A percentile compares a stretch with the other conserved stretches of the same genome.
phyloP scores from a whole-genome alignment of 2,113 vertebrate species.

The Mobula hypostoma region DNA sequence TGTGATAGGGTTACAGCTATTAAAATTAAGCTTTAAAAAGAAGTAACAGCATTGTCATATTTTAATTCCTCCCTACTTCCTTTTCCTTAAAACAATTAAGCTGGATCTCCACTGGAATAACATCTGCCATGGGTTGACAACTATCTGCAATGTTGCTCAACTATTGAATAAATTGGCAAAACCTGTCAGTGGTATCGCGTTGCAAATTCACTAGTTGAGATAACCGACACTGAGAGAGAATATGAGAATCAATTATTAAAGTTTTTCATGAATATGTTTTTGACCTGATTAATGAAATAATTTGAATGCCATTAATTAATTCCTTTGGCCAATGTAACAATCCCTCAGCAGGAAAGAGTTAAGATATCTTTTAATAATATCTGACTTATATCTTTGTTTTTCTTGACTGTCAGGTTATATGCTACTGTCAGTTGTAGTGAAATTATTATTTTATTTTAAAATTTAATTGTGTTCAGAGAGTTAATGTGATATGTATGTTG shows the following conservation, averaged over 20 bases:
- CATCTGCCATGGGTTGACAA: background rate
- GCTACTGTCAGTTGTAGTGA: background rate
- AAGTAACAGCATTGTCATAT: background rate
- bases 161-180: background rate
- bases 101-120: no score
- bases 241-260: background rate
- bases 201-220: background rate
- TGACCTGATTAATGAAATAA: background rate
- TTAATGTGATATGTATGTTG: background rate
- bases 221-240: background rate
- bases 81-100: background rate
- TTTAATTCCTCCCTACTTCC: background rate
- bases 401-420: background rate
- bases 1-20: background rate
- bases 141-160: background rate
- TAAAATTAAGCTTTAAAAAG: background rate
- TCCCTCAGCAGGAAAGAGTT: background rate
- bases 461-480: background rate
- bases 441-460: constrained; percentile 16
- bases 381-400: background rate
- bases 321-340: background rate
- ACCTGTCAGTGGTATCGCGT: background rate
- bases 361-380: background rate
- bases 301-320: background rate
- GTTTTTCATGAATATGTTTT: background rate